Conservation (phyloP, 1,140 invertebrate genomes). For the Cherax quadricarinatus region DNA sequence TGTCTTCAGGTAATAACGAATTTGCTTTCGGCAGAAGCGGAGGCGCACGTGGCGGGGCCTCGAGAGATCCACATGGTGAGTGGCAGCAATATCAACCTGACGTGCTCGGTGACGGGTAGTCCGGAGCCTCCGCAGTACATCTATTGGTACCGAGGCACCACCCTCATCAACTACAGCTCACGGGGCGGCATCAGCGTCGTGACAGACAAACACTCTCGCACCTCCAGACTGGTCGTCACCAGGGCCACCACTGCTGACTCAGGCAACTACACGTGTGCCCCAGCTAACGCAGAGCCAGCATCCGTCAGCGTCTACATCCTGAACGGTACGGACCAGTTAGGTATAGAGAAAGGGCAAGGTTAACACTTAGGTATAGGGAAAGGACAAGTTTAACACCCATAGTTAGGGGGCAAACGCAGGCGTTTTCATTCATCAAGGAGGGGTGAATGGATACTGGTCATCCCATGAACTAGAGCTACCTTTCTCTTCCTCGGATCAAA, state of each 20-base stretch:
- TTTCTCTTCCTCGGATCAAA: too few relatives aligned
- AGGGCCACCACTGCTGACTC: conserved; percentile 90
- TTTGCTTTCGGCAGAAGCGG: conserved; percentile 73
- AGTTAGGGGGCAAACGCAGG: background rate
- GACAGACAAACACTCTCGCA: conserved; percentile 90
- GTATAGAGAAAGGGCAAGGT: background rate
- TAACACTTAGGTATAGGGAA: background rate
- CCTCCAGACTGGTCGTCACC: conserved; percentile 90
- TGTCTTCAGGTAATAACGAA: background rate
- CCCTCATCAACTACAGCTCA: conserved; percentile 87
- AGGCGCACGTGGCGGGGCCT: conserved; percentile 74
- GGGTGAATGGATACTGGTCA: too few relatives aligned
- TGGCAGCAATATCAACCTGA: conserved; percentile 93
- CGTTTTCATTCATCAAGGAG: too few relatives aligned
- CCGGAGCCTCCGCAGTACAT: conserved; percentile 93
- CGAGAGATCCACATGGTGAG: conserved; percentile 89
- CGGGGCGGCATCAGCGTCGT: conserved; percentile 88
- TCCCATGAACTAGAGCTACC: too few relatives aligned
- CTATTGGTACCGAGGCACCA: conserved; percentile 91
- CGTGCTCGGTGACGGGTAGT: conserved; percentile 89
- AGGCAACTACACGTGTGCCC: conserved; percentile 79
- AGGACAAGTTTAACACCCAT: background rate
- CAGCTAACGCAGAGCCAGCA: conserved; percentile 68
- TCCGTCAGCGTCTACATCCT: conserved; percentile 71
- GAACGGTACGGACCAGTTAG: conserved; percentile 46